Percentiles rank a stretch among this genome's conserved stretches.
Conservation (phyloP, 2,113 vertebrate genomes). For the Cromileptes altivelis region DNA sequence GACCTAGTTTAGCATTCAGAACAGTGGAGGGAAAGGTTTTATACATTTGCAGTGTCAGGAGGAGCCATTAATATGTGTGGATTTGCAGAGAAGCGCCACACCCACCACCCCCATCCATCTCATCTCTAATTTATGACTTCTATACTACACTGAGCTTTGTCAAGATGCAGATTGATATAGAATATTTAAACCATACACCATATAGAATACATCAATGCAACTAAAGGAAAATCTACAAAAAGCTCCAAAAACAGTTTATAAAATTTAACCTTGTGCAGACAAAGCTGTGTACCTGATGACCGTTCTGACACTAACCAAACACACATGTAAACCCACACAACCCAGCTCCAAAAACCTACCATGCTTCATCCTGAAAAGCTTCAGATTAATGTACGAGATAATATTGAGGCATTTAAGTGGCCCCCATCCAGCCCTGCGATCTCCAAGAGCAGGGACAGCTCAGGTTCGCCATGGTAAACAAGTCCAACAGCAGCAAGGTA, state of each 20-base stretch:
- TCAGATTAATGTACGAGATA: conserved; percentile 31
- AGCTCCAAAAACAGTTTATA: background rate
- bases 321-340: background rate
- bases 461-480: conserved; percentile 57
- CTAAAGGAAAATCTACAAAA: background rate
- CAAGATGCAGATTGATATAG: conserved; percentile 18
- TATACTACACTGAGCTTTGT: conserved; percentile 13
- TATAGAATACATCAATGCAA: background rate
- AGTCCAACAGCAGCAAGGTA: conserved; percentile 54
- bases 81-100: conserved; percentile 49
- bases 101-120: conserved; percentile 35
- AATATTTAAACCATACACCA: background rate
- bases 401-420: conserved; percentile 4
- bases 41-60: conserved; percentile 45
- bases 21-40: conserved; percentile 16
- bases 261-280: background rate
- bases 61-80: conserved; percentile 47
- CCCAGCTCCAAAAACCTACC: background rate
- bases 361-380: background rate
- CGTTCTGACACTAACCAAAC: conserved; percentile 5
- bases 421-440: conserved; percentile 35
- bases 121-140: conserved; percentile 57
- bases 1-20: conserved; percentile 67
- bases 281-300: background rate
- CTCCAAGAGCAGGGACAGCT: conserved; percentile 37